Evolutionary conservation across 2,797 vertebrate species (phyloP).

Genomic region (Crenuchus spilurus): DNA sequence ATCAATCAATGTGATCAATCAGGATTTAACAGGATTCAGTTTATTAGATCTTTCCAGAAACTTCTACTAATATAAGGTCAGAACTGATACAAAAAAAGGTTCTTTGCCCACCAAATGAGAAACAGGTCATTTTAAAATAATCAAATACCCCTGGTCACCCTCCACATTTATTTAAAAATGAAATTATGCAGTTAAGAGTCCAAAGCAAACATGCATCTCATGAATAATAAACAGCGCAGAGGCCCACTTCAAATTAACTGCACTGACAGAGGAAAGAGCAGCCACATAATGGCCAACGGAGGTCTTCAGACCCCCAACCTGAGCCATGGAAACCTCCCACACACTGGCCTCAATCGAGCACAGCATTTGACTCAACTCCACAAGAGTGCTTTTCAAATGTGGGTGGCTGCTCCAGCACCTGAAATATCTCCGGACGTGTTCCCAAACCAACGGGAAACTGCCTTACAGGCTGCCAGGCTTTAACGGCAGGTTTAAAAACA

Average conservation of each 20-base stretch:
- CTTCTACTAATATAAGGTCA: not conserved
- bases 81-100: not conserved
- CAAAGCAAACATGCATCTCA: not conserved
- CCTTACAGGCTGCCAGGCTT: not conserved
- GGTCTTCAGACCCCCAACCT: constrained; percentile 18
- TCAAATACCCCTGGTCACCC: not conserved
- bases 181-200: not conserved
- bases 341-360: constrained; percentile 37
- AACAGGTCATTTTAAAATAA: not conserved
- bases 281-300: constrained; percentile 4
- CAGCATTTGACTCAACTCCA: constrained; percentile 38
- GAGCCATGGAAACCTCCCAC: constrained; percentile 44
- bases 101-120: not conserved
- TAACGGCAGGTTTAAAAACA: not conserved
- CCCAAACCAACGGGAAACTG: not conserved
- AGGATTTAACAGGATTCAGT: too few relatives aligned
- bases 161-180: too few relatives aligned
- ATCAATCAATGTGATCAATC: too few relatives aligned
- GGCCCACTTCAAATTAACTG: not conserved
- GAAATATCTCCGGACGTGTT: constrained; percentile 8
- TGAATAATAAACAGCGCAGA: constrained; percentile 29
- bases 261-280: not conserved
- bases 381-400: constrained; percentile 38
- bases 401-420: constrained; percentile 31
- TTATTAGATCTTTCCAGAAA: not conserved